phyloP scores from a whole-genome alignment of 1,140 invertebrate genomes.

The Anoplolepis gracilipes region DNA sequence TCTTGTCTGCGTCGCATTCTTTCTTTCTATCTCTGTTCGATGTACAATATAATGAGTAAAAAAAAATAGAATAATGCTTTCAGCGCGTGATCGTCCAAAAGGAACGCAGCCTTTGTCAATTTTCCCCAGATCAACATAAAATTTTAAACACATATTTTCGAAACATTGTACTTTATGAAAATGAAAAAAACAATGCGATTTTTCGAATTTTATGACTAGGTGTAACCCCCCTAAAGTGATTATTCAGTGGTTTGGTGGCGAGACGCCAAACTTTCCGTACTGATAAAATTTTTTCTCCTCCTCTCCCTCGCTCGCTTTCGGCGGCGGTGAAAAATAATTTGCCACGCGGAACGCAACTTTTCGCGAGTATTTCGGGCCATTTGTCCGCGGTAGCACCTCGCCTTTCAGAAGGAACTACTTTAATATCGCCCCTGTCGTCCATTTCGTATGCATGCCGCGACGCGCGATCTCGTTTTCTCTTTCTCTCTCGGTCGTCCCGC shows the following conservation, averaged over 20 bases:
- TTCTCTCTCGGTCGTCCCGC: conserved; percentile 43
- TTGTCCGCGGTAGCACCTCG: conserved; percentile 59
- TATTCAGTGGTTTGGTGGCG: conserved; percentile 12
- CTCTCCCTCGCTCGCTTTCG: neutral
- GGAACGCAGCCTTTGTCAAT: too few relatives aligned
- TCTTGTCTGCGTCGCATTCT: too few relatives aligned
- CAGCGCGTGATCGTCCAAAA: too few relatives aligned
- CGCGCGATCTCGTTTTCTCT: conserved; percentile 41
- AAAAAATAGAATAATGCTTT: too few relatives aligned
- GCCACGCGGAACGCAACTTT: conserved; percentile 36
- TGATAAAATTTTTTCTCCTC: conserved; percentile 14
- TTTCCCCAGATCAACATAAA: too few relatives aligned
- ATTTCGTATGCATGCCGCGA: conserved; percentile 70
- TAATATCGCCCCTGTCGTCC: conserved; percentile 69
- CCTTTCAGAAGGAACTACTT: conserved; percentile 68
- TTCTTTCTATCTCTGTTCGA: too few relatives aligned
- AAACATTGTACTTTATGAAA: too few relatives aligned
- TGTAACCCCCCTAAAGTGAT: too few relatives aligned
- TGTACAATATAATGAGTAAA: too few relatives aligned
- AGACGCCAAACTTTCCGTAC: neutral
- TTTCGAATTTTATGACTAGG: too few relatives aligned
- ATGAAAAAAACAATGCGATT: too few relatives aligned
- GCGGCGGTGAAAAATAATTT: conserved; percentile 68
- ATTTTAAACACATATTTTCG: too few relatives aligned
- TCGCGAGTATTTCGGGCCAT: conserved; percentile 52